phyloP scores from a whole-genome alignment of 2,888 invertebrate genomes.

The Drosophila barbarae region DNA sequence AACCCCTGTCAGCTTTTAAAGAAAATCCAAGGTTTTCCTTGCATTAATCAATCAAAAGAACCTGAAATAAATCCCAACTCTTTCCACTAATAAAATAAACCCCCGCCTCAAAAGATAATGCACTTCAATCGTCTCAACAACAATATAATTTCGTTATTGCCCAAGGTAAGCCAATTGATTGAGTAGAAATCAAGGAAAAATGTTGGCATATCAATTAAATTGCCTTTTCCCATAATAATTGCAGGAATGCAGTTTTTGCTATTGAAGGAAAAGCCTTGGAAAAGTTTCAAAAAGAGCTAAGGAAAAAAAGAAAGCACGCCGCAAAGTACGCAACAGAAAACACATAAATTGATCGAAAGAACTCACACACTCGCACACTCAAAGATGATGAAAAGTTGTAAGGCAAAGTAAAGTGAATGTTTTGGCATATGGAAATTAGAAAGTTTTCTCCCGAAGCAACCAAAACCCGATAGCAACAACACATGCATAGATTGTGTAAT shows the following conservation, averaged over 20 bases:
- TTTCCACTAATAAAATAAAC: neutral
- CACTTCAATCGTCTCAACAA: slow-evolving; percentile 5
- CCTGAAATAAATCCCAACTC: neutral
- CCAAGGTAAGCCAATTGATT: slow-evolving; percentile 21
- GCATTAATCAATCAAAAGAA: neutral
- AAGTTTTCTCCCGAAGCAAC: slow-evolving; percentile 55
- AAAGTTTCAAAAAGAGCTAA: slow-evolving; percentile 39
- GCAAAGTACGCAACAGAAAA: slow-evolving; percentile 49
- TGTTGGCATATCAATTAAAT: slow-evolving; percentile 58
- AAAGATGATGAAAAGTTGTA: slow-evolving; percentile 43
- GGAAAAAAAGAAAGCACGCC: slow-evolving; percentile 9
- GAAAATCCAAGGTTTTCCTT: neutral
- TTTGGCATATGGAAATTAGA: slow-evolving; percentile 60
- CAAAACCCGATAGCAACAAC: slow-evolving; percentile 52
- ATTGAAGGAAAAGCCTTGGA: slow-evolving; percentile 43
- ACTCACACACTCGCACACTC: slow-evolving; percentile 10
- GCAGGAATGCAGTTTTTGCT: slow-evolving; percentile 50
- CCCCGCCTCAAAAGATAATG: neutral
- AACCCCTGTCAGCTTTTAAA: neutral
- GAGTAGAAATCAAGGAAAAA: neutral
- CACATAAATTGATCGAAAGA: slow-evolving; percentile 55
- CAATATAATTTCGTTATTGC: slow-evolving; percentile 6
- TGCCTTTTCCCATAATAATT: slow-evolving; percentile 61
- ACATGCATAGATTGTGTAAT: slow-evolving; percentile 58
- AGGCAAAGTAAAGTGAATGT: slow-evolving; percentile 41